Evolutionary conservation across 2,113 vertebrate genomes (phyloP).

Genomic region (Pluvialis apricaria): DNA sequence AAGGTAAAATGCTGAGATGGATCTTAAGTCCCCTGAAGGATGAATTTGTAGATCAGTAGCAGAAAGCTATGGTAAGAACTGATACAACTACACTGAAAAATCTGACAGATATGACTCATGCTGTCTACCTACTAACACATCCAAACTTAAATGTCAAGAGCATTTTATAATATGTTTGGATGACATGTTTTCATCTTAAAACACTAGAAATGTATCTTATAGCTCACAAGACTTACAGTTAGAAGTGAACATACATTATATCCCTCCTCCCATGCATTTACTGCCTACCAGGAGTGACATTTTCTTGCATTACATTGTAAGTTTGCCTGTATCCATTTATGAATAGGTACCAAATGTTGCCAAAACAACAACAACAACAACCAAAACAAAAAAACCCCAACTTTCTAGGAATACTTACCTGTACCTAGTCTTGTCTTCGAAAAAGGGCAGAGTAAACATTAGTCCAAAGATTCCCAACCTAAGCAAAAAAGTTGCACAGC

Average conservation of each 20-base stretch:
- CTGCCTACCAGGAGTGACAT: background rate
- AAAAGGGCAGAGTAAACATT: background rate
- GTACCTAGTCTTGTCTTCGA: background rate
- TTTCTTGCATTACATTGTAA: background rate
- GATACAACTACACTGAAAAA: background rate
- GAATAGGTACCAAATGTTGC: background rate
- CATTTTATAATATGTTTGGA: background rate
- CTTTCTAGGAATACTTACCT: background rate
- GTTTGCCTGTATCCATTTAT: background rate
- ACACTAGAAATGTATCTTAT: background rate
- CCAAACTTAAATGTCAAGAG: conserved; percentile 17
- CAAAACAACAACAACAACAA: background rate
- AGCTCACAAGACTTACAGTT: background rate
- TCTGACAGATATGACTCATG: background rate
- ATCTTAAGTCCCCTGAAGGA: background rate
- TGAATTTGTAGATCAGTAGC: background rate
- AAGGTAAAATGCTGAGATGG: background rate
- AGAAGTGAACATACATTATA: background rate
- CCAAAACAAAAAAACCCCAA: background rate
- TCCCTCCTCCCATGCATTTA: background rate
- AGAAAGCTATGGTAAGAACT: background rate
- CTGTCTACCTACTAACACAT: background rate
- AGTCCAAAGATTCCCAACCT: background rate
- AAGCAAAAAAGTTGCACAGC: background rate
- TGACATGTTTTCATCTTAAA: background rate